Evolutionary conservation across 1,140 invertebrate genomes (phyloP), one percentile per base, ranked within the genome.

Genomic region (Drosophila dunni): DNA sequence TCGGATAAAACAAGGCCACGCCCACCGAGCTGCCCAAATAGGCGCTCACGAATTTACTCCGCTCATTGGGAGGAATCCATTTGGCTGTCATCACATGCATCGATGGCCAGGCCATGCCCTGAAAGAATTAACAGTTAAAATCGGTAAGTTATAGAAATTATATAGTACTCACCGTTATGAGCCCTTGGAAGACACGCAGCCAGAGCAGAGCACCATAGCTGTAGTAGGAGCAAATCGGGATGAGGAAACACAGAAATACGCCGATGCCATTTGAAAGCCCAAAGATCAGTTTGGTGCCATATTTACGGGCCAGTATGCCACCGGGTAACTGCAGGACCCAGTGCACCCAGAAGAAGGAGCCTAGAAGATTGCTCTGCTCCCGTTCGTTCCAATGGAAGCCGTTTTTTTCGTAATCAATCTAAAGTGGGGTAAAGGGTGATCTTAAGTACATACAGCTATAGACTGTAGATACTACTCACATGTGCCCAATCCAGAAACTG

Each of bases 81-180:
- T 95, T 95, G 0, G 96, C 95, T 11, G 96, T 95, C 92, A 98
- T 94, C 46, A 95, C 94, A 92, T 98, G 96, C 90, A 91, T 91
- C 11, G 96, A 94, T 7, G 97, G 97, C 95, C 96, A 97, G 4
- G 95, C 94, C 44, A 97, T 94, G 29, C 97, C 97, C 96, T 97
- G 73, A 58, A 92, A 84, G 60, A 61, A 62, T 11, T n/a, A 7
- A 1, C 4, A 61, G 4, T n/a, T 13, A 2, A 7, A 40, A 3
- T 9, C 17, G 1, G 8, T 10, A 0, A 34, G n/a, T n/a, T 89
- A 7, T 50, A 11, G 15, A n/a, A 0, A 38, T 3, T 3, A 24
- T 24, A 24, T 24, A 9, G 15, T 50, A 93, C 93, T 93, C 92
- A 97, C 97, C 79, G 95, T 95, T 51, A 95, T 93, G 5, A 97